These are phyloP conservation scores for Dipodomys stephensi DNA, from an alignment of 2,113 vertebrate genomes.

Conservation along the genomic window DNA sequence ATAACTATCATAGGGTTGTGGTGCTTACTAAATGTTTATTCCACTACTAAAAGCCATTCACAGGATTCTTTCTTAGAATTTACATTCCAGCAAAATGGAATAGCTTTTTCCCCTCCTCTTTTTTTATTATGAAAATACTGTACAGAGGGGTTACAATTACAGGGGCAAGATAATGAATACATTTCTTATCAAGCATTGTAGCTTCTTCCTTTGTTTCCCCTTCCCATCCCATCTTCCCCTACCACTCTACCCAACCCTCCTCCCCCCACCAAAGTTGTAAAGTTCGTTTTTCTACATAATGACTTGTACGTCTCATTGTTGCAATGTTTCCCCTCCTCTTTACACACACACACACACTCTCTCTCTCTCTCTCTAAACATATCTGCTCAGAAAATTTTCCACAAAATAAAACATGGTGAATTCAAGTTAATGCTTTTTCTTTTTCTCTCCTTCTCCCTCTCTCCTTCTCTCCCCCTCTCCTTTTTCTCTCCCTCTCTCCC, in stretches of 20 bases:
- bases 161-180: no score
- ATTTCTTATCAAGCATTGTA: no score
- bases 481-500: neutral
- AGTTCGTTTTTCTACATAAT: no score
- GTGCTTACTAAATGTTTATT: conserved; percentile 1
- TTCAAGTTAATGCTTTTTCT: neutral
- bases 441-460: neutral
- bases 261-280: no score
- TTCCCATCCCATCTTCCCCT: no score
- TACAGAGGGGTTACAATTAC: no score
- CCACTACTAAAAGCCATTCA: neutral
- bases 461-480: neutral
- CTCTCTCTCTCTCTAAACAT: no score
- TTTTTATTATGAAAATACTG: neutral
- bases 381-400: conserved; percentile 15
- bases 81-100: neutral
- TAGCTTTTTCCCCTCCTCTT: neutral
- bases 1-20: neutral
- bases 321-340: no score
- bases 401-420: conserved; percentile 7
- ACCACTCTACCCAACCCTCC: no score
- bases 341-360: no score
- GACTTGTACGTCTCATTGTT: no score
- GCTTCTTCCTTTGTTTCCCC: no score
- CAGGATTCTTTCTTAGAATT: conserved; percentile 18